Evolutionary conservation across 2,113 vertebrate genomes (phyloP).

Genomic region (Paracanthobrama guichenoti): DNA sequence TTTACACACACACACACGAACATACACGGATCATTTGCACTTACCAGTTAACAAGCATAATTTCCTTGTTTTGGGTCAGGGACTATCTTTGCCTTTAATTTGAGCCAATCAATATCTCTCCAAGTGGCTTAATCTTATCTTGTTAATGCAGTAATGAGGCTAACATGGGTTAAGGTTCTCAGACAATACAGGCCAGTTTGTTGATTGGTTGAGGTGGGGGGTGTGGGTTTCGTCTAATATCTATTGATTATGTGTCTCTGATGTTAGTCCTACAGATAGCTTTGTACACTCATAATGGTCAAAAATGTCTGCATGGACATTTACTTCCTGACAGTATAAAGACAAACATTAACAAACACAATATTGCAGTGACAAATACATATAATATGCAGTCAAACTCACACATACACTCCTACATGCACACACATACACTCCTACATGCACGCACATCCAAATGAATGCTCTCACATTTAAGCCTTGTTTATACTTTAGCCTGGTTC

Average conservation of each 20-base stretch:
- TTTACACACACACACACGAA: background rate
- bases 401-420: background rate
- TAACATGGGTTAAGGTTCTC: slow-evolving; percentile 55
- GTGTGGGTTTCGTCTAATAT: slow-evolving; percentile 44
- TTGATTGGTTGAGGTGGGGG: slow-evolving; percentile 36
- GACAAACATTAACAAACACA: slow-evolving; percentile 27
- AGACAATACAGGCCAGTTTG: slow-evolving; percentile 48
- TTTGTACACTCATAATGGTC: background rate
- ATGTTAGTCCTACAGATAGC: slow-evolving; percentile 30
- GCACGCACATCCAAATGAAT: slow-evolving; percentile 4
- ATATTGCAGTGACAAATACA: background rate
- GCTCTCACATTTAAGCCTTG: background rate
- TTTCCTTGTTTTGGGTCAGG: slow-evolving; percentile 48
- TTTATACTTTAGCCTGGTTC: too few relatives aligned
- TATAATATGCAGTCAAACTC: background rate
- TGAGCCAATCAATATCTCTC: slow-evolving; percentile 56
- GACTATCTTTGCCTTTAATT: slow-evolving; percentile 57
- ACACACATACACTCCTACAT: slow-evolving; percentile 6
- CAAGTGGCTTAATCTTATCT: slow-evolving; percentile 59
- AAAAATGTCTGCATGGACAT: slow-evolving; percentile 4
- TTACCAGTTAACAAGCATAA: slow-evolving; percentile 34
- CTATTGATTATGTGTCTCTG: slow-evolving; percentile 48
- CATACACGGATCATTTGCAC: slow-evolving; percentile 40
- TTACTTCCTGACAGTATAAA: background rate
- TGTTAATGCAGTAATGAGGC: slow-evolving; percentile 55